Percentiles rank a stretch among this genome's conserved stretches.
These are phyloP conservation scores for Onychomys torridus DNA, from an alignment of 2,797 vertebrate species.

Conservation along the genomic window DNA sequence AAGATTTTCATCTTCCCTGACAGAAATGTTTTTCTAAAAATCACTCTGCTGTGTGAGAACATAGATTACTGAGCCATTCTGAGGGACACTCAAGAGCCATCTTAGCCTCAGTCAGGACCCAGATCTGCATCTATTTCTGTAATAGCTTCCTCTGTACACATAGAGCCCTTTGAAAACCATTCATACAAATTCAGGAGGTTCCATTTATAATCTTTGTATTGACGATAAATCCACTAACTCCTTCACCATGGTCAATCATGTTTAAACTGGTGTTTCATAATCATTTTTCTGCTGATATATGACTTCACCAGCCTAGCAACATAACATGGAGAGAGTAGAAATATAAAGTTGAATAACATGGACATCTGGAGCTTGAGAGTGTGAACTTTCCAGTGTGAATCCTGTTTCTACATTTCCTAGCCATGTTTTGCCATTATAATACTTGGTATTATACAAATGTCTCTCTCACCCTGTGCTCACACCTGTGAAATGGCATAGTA, in stretches of 20 bases:
- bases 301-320: neutral
- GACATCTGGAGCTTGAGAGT: neutral
- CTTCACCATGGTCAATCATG: neutral
- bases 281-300: neutral
- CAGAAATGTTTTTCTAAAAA: constrained; percentile 35
- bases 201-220: neutral
- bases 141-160: neutral
- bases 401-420: neutral
- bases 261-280: neutral
- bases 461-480: neutral
- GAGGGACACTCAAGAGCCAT: neutral
- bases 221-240: neutral
- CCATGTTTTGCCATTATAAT: neutral
- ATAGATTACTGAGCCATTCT: neutral
- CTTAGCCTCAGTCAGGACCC: neutral
- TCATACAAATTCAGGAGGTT: neutral
- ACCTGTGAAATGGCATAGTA: neutral
- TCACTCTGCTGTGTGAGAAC: constrained; percentile 24
- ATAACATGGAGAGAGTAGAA: neutral
- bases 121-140: neutral
- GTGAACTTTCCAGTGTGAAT: neutral
- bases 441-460: neutral
- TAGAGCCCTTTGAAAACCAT: constrained; percentile 15
- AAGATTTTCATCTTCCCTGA: constrained; percentile 17
- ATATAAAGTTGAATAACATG: neutral